Base-by-base conservation (phyloP, 2,113 vertebrate species). In the Ailuropoda melanoleuca region DNA sequence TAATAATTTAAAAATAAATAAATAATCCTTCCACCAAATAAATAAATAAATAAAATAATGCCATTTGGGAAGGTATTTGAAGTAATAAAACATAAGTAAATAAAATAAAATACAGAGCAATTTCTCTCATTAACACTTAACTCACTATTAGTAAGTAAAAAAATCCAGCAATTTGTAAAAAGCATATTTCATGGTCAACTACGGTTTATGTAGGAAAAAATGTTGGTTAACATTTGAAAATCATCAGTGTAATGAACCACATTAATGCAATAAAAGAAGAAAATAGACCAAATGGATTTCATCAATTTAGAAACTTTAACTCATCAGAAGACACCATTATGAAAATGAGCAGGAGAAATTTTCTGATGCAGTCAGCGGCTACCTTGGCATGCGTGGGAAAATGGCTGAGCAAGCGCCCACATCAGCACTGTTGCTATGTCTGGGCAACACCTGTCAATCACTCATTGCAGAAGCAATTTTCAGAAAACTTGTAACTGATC, bases 371-470 rank as follows among this genome's bases (percentile, higher is more conserved):
- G 15, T 8, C 0, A 0, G 19, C 9, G 10, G 50, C n/a, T 19
- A 39, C 85, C 21, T 39, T 26, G 0, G 17, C 39, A 15, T 10
- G 34, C 18, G 1, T 3, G 34, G 0, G 39, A 97, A 96, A 9
- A 99, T 99, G 99, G 99, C 99, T 74, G 95, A 98, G 0, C 93
- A 26, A 15, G 86, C 93, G 1, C 17, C 0, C 1, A 99, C 99
- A 74, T 99, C 99, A 0, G 99, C 99, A 82, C 97, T 99, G 50
- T 99, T 99, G 98, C 99, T 99, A n/a, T 99, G 99, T 43, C 96
- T 99, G 70, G 99, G 99, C 99, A 53, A 18, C 31, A 78, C 11
- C 75, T 78, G 31, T n/a, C 48, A 53, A 53, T 80, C 77, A 80
- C 77, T 34, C 48, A 80, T 4, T 29, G 24, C 43, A 77, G 43